These are phyloP conservation scores for Chanos chanos DNA, from an alignment of 2,797 vertebrate genomes.

Conservation along the genomic window DNA sequence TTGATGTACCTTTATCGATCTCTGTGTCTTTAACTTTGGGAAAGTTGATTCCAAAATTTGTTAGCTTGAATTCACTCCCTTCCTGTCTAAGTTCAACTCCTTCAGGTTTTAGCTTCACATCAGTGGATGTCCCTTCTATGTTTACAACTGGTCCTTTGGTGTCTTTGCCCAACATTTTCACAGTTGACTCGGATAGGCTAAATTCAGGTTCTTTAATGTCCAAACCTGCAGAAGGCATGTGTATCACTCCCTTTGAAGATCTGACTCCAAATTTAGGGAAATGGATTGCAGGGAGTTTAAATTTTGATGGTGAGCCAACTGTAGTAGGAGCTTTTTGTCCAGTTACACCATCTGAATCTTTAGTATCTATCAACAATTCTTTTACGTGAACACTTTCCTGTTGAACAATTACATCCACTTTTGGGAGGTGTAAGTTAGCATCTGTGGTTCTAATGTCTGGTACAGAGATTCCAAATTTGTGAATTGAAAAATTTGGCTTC, in stretches of 20 bases:
- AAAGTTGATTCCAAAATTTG: slow-evolving; percentile 50
- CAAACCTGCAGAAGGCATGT: slow-evolving; percentile 16
- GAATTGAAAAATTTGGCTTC: slow-evolving; percentile 16
- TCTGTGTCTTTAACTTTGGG: slow-evolving; percentile 16
- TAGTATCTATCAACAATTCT: slow-evolving; percentile 32
- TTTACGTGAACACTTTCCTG: background rate
- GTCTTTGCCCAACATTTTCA: slow-evolving; percentile 1
- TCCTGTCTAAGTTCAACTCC: slow-evolving; percentile 20
- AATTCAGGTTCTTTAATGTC: slow-evolving; percentile 35
- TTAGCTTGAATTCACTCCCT: slow-evolving; percentile 30
- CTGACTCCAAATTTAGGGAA: slow-evolving; percentile 48
- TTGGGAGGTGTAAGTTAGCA: background rate
- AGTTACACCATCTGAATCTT: slow-evolving; percentile 19
- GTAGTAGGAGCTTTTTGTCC: slow-evolving; percentile 13
- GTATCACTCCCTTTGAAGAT: slow-evolving; percentile 15
- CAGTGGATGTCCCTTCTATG: background rate
- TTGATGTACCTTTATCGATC: background rate
- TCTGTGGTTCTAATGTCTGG: background rate
- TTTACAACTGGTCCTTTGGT: background rate
- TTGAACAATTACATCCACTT: slow-evolving; percentile 27
- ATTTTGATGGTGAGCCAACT: slow-evolving; percentile 31
- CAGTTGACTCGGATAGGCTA: rapidly evolving
- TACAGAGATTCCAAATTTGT: slow-evolving; percentile 15
- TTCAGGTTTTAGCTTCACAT: slow-evolving; percentile 8
- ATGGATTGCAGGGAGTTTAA: slow-evolving; percentile 34